Evolutionary conservation across 2,113 vertebrate species (phyloP).

Genomic region (Grammomys dolichurus): DNA sequence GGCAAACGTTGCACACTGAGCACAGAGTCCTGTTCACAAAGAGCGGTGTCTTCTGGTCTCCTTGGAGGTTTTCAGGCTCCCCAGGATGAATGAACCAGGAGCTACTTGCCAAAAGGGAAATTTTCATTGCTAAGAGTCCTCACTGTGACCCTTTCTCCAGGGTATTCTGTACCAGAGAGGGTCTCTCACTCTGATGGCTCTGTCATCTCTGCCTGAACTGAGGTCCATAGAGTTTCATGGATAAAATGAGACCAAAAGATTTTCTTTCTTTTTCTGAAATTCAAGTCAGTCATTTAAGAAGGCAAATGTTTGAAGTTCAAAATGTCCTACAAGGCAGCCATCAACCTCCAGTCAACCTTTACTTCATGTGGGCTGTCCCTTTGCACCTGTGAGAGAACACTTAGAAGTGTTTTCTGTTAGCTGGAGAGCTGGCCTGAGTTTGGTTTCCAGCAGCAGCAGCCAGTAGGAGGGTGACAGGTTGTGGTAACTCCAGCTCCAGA

Average conservation of each 20-base stretch:
- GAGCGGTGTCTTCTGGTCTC: too few species aligned
- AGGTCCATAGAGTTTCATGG: neutral
- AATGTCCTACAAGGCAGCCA: neutral
- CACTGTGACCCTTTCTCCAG: fast-evolving
- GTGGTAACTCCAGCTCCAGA: neutral
- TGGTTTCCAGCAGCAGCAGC: neutral
- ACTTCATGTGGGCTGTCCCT: fast-evolving
- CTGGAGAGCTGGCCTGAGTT: neutral
- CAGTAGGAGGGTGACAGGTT: neutral
- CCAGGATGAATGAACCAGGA: neutral
- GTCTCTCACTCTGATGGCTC: neutral
- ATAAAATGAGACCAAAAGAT: neutral
- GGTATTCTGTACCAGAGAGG: neutral
- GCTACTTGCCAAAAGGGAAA: neutral
- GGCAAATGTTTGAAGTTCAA: neutral
- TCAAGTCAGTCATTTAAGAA: neutral
- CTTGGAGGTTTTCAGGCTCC: neutral
- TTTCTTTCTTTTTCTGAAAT: constrained; percentile 5
- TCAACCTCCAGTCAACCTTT: too few species aligned
- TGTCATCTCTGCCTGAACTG: neutral
- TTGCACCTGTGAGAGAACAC: neutral
- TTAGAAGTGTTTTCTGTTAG: neutral
- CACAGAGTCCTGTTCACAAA: neutral
- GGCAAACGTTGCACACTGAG: neutral
- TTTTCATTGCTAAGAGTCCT: neutral